These are phyloP conservation scores for Clarias gariepinus DNA, from an alignment of 2,113 vertebrate species.

Conservation along the genomic window DNA sequence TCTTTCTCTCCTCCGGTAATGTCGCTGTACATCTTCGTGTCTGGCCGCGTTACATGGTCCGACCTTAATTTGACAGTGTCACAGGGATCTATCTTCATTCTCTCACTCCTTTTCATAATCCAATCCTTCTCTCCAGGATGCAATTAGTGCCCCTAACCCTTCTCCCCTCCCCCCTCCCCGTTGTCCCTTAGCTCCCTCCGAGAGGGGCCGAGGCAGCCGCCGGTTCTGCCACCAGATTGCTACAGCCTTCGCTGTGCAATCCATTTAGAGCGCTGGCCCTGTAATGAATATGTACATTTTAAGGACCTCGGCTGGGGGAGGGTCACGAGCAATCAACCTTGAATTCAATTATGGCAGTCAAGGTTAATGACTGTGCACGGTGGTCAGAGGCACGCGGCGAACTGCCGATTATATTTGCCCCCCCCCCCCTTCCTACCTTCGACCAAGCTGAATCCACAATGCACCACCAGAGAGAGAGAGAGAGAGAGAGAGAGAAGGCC, in stretches of 20 bases:
- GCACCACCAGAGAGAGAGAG: constrained; percentile 67
- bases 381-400: constrained; percentile 88
- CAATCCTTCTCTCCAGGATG: constrained; percentile 97
- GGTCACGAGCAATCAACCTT: constrained; percentile 99
- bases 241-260: constrained; percentile 96
- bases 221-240: constrained; percentile 74
- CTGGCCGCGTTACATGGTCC: constrained; percentile 70
- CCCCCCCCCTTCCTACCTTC: background rate
- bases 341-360: constrained; percentile 99
- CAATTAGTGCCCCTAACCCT: constrained; percentile 93
- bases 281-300: constrained; percentile 99
- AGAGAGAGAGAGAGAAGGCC: constrained; percentile 31
- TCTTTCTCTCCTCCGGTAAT: constrained; percentile 66
- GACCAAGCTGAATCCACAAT: constrained; percentile 89
- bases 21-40: constrained; percentile 83
- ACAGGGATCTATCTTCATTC: constrained; percentile 98
- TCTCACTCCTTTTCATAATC: constrained; percentile 99
- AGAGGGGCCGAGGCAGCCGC: constrained; percentile 20
- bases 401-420: constrained; percentile 45
- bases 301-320: constrained; percentile 83
- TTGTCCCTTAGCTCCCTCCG: constrained; percentile 61
- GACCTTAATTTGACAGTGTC: constrained; percentile 99
- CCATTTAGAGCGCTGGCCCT: constrained; percentile 85
- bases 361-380: constrained; percentile 98
- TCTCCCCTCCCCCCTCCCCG: constrained; percentile 48